These are phyloP conservation scores for Octodonta nipae DNA, from an alignment of 2,888 invertebrate genomes.

Conservation along the genomic window DNA sequence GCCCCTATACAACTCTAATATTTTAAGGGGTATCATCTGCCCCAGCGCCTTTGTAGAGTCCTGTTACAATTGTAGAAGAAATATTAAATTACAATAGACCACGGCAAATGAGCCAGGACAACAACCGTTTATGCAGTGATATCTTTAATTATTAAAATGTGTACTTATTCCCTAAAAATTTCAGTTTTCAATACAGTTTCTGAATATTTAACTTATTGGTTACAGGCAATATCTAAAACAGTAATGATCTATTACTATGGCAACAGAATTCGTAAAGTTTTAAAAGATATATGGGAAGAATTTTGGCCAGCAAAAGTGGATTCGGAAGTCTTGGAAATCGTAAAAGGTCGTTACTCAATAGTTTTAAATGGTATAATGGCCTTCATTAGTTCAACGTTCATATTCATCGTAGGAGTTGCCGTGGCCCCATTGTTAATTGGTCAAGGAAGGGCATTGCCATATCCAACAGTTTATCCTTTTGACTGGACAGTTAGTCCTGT, in stretches of 20 bases:
- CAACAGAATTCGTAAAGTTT: slow-evolving; percentile 2
- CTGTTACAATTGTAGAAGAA: no score
- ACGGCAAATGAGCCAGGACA: no score
- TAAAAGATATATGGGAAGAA: slow-evolving; percentile 5
- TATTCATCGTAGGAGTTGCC: slow-evolving; percentile 8
- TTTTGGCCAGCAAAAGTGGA: slow-evolving; percentile 9
- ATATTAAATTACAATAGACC: no score
- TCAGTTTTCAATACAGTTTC: no score
- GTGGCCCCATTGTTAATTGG: slow-evolving; percentile 6
- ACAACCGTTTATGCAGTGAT: no score
- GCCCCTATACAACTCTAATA: no score
- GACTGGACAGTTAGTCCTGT: slow-evolving; percentile 9
- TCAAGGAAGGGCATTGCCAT: slow-evolving; percentile 8
- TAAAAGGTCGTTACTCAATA: background rate
- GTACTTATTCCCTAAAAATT: no score
- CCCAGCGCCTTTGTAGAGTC: no score
- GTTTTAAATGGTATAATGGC: background rate
- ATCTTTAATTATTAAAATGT: no score
- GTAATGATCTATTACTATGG: slow-evolving; percentile 6
- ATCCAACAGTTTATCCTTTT: slow-evolving; percentile 11
- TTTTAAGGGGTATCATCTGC: no score
- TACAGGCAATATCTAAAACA: slow-evolving; percentile 9
- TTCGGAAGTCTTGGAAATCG: background rate
- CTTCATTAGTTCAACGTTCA: slow-evolving; percentile 1
- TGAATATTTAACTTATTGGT: no score